phyloP scores from a whole-genome alignment of 2,797 vertebrate genomes.

The Sebastes iracundus region DNA sequence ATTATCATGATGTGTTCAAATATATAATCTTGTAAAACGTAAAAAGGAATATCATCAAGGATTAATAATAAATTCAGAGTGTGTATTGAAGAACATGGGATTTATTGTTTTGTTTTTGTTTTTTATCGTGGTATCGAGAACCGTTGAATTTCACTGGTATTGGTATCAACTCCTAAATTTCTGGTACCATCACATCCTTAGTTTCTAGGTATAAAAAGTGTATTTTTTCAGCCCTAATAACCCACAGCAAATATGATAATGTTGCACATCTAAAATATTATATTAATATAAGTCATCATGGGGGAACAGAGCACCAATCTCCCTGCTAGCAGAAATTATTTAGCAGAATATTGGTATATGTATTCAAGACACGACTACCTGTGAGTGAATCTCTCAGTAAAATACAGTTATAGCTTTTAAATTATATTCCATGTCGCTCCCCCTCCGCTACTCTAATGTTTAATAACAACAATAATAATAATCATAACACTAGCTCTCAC shows the following conservation, averaged over 20 bases:
- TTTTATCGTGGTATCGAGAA: background rate
- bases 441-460: conserved; percentile 37
- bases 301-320: background rate
- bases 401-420: conserved; percentile 24
- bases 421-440: conserved; percentile 27
- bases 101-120: too few species aligned
- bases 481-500: conserved; percentile 21
- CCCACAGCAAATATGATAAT: background rate
- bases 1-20: too few species aligned
- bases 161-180: background rate
- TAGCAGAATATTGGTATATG: background rate
- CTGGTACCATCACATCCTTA: background rate
- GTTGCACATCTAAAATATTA: background rate
- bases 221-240: background rate
- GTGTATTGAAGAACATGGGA: rapidly evolving
- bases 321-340: background rate
- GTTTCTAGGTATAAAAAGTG: background rate
- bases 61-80: background rate
- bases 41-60: background rate
- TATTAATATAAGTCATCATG: background rate
- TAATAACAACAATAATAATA: conserved; percentile 56
- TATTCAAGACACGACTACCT: conserved; percentile 3
- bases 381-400: background rate
- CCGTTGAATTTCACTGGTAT: background rate
- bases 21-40: background rate